These are phyloP conservation scores for Actias luna DNA, from an alignment of 2,888 invertebrate species.

Conservation along the genomic window DNA sequence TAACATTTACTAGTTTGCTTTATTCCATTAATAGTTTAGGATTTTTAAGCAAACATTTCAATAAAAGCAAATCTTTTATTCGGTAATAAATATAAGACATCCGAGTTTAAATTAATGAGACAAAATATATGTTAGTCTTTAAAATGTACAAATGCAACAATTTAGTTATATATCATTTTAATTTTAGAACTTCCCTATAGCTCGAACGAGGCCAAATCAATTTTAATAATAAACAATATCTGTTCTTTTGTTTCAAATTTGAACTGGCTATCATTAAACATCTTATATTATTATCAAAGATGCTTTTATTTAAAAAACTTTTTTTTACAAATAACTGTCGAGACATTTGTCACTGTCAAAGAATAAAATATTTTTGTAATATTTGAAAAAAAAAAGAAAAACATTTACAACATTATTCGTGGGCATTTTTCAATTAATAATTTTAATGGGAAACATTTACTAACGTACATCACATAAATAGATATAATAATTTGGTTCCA, in stretches of 20 bases:
- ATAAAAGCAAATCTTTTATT: neutral
- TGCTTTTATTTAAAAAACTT: neutral
- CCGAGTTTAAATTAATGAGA: neutral
- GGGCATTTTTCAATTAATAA: neutral
- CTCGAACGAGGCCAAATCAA: neutral
- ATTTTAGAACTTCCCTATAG: neutral
- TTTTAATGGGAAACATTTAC: neutral
- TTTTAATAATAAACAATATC: neutral
- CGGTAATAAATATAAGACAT: neutral
- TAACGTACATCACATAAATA: neutral
- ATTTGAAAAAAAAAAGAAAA: neutral
- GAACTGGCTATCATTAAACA: neutral
- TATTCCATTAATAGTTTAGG: neutral
- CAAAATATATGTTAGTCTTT: neutral
- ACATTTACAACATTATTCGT: neutral
- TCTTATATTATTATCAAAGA: neutral
- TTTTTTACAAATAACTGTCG: neutral
- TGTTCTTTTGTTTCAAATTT: neutral
- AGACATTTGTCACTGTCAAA: neutral
- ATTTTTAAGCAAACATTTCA: neutral
- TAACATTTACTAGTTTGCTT: neutral
- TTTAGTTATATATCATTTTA: neutral
- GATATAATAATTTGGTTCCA: conserved; percentile 45
- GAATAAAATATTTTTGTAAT: neutral
- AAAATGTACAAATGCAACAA: neutral